Percentiles rank a stretch among this genome's conserved stretches.
These are phyloP conservation scores for Chelmon rostratus DNA, from an alignment of 2,797 vertebrate genomes.

Conservation along the genomic window DNA sequence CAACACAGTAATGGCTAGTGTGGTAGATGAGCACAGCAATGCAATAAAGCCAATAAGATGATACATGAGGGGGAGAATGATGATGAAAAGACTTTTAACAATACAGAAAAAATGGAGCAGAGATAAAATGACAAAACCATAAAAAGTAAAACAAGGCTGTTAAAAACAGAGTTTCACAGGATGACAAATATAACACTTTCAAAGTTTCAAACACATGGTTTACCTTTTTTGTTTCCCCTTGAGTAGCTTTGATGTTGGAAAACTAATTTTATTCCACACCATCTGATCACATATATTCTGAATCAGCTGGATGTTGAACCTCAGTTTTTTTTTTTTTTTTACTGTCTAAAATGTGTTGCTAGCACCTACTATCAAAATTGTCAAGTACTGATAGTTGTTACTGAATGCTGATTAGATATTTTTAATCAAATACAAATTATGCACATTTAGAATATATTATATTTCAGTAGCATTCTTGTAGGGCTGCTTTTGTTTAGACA, in stretches of 20 bases:
- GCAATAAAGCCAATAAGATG: slow-evolving; percentile 49
- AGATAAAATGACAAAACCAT: background rate
- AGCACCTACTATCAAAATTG: background rate
- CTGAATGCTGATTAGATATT: background rate
- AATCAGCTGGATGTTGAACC: background rate
- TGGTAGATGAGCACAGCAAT: slow-evolving; percentile 19
- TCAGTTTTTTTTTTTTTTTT: background rate
- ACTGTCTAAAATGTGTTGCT: background rate
- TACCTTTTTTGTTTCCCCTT: background rate
- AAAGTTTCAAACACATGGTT: background rate
- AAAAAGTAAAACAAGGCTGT: background rate
- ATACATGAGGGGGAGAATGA: slow-evolving; percentile 33
- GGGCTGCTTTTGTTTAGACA: background rate
- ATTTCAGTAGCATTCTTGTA: background rate
- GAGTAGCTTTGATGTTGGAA: background rate
- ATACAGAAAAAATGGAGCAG: slow-evolving; percentile 1
- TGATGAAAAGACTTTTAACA: slow-evolving; percentile 17
- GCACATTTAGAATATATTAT: background rate
- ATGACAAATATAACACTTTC: background rate
- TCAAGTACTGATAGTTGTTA: background rate
- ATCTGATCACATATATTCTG: background rate
- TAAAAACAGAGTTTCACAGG: background rate
- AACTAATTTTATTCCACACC: background rate
- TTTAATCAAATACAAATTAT: background rate
- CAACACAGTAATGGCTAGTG: slow-evolving; percentile 28